Percentiles rank a stretch among this genome's conserved stretches.
phyloP scores from a whole-genome alignment of 2,888 invertebrate genomes.

The Himalopsyche anomala region DNA sequence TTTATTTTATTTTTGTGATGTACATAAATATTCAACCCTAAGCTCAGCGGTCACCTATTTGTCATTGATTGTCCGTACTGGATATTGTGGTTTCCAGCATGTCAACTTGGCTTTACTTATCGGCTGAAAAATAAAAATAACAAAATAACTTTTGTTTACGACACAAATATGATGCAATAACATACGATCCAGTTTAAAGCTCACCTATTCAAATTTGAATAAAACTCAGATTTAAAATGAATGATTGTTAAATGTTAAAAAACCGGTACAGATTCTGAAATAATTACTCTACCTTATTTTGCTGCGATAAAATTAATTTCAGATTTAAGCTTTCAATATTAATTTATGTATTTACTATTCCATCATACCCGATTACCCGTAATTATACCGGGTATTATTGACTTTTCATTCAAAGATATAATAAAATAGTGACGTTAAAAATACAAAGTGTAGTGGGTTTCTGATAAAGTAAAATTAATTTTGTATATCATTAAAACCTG shows the following conservation, averaged over 20 bases:
- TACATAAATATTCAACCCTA: not conserved
- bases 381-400: not conserved
- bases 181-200: slow-evolving; percentile 12
- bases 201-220: slow-evolving; percentile 17
- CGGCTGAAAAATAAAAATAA: not conserved
- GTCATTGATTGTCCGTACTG: not conserved
- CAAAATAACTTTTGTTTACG: not conserved
- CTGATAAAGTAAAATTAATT: not conserved
- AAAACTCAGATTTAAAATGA: slow-evolving; percentile 30
- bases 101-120: not conserved
- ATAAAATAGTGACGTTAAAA: not conserved
- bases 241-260: not conserved
- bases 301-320: not conserved
- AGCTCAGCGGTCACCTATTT: not conserved
- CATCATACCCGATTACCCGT: not conserved
- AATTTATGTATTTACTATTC: not conserved
- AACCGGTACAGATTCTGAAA: slow-evolving; percentile 21
- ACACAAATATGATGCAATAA: slow-evolving; percentile 1
- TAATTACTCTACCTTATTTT: slow-evolving; percentile 17
- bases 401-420: not conserved
- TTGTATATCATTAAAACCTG: too few species aligned
- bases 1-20: too few species aligned
- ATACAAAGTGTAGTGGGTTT: not conserved
- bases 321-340: not conserved
- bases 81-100: not conserved